Conservation (phyloP, 2,113 vertebrate species). For the Bubo blakistoni region DNA sequence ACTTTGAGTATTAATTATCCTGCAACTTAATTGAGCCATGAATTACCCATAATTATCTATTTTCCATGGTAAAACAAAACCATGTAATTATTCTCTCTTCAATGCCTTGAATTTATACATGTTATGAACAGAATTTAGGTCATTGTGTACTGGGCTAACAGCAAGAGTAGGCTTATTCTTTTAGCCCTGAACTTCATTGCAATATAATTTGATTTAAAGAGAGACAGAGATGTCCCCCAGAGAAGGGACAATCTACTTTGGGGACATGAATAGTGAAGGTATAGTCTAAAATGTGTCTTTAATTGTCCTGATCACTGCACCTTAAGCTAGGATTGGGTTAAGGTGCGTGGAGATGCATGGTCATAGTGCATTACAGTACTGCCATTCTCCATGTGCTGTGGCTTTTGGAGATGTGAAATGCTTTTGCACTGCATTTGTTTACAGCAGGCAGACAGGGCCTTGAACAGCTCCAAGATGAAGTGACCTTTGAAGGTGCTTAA, state of each 20-base stretch:
- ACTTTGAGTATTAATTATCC: conserved; percentile 16
- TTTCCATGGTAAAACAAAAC: conserved; percentile 25
- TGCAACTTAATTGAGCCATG: neutral
- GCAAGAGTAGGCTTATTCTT: neutral
- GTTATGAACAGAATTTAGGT: neutral
- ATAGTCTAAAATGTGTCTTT: neutral
- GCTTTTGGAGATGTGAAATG: neutral
- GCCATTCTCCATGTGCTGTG: neutral
- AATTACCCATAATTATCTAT: conserved; percentile 36
- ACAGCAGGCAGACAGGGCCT: neutral
- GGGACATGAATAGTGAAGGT: neutral
- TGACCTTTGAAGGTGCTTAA: neutral
- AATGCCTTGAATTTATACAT: neutral
- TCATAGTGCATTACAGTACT: neutral
- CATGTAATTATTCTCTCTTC: conserved; percentile 17
- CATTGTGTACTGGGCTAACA: neutral
- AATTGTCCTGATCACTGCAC: fast-evolving
- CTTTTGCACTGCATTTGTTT: neutral
- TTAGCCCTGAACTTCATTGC: neutral
- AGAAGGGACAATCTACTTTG: neutral
- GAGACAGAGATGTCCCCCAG: neutral
- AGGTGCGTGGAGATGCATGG: neutral
- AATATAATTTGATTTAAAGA: neutral
- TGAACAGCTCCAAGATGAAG: neutral
- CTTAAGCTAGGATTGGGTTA: neutral